phyloP scores from a whole-genome alignment of 2,113 vertebrate species.

The Spea bombifrons region DNA sequence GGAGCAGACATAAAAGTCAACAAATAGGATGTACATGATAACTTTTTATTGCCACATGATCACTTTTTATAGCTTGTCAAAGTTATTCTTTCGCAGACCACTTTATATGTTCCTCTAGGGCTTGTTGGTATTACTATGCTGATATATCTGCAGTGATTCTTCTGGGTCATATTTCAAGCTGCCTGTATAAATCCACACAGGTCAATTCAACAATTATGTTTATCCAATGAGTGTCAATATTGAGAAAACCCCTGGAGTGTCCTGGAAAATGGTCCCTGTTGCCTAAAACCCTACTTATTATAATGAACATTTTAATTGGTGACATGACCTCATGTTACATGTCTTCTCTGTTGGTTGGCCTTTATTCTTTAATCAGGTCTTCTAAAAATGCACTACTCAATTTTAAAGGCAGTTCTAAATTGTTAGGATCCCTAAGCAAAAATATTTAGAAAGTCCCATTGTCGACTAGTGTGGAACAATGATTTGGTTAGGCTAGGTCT shows the following conservation, averaged over 20 bases:
- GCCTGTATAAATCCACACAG: conserved; percentile 7
- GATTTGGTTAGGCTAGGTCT: no score
- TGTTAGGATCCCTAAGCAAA: no score
- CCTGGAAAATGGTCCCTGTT: background rate
- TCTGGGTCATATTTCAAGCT: background rate
- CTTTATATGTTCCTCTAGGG: conserved; percentile 25
- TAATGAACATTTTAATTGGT: no score
- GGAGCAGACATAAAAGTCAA: conserved; percentile 35
- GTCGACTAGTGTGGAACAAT: no score
- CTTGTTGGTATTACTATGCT: conserved; percentile 5
- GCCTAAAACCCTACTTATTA: no score
- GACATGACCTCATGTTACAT: no score
- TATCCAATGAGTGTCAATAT: conserved; percentile 4
- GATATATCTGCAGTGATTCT: conserved; percentile 5
- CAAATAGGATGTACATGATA: conserved; percentile 35
- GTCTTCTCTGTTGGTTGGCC: no score
- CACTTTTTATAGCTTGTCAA: conserved; percentile 45
- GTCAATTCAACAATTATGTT: conserved; percentile 25
- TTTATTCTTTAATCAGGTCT: no score
- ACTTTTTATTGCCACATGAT: conserved; percentile 36
- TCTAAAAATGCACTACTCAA: no score
- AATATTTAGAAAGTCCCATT: no score
- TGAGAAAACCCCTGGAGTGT: background rate
- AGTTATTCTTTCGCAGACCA: conserved; percentile 25
- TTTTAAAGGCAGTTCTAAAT: no score